Evolutionary conservation across 1,140 invertebrate genomes (phyloP).

Genomic region (Episyrphus balteatus): DNA sequence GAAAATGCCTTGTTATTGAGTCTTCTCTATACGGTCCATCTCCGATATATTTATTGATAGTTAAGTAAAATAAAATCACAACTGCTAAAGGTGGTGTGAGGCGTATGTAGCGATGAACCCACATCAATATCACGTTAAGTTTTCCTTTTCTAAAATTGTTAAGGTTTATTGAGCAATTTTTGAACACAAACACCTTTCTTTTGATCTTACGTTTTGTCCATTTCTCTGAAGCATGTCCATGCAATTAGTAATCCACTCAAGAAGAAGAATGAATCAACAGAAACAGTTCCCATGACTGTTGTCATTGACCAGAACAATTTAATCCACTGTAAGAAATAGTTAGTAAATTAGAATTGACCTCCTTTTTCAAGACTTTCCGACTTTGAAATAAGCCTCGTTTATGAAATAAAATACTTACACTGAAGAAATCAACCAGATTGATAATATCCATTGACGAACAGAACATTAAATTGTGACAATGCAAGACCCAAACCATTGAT

Average conservation of each 20-base stretch:
- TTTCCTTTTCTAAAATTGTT: slow-evolving; percentile 11
- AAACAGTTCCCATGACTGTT: slow-evolving; percentile 9
- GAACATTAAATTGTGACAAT: not conserved
- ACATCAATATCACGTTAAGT: slow-evolving; percentile 21
- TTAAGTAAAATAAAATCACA: slow-evolving; percentile 10
- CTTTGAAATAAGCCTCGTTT: no score
- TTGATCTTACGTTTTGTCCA: slow-evolving; percentile 11
- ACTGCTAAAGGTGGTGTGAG: slow-evolving; percentile 16
- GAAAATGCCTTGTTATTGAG: slow-evolving; percentile 13
- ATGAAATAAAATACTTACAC: no score
- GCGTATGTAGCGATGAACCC: slow-evolving; percentile 20
- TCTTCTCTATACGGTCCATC: slow-evolving; percentile 9
- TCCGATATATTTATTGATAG: slow-evolving; percentile 7
- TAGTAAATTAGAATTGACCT: no score
- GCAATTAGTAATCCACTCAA: slow-evolving; percentile 17
- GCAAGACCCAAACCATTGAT: slow-evolving; percentile 20
- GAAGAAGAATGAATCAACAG: slow-evolving; percentile 25
- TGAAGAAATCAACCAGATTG: slow-evolving; percentile 4
- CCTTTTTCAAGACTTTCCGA: no score
- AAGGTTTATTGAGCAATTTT: no score
- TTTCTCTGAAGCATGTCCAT: slow-evolving; percentile 8
- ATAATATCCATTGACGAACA: not conserved
- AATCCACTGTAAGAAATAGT: slow-evolving; percentile 9
- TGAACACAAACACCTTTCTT: not conserved
- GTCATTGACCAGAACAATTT: slow-evolving; percentile 9